Conservation (phyloP, 1,140 invertebrate species). For the Atta texana region DNA sequence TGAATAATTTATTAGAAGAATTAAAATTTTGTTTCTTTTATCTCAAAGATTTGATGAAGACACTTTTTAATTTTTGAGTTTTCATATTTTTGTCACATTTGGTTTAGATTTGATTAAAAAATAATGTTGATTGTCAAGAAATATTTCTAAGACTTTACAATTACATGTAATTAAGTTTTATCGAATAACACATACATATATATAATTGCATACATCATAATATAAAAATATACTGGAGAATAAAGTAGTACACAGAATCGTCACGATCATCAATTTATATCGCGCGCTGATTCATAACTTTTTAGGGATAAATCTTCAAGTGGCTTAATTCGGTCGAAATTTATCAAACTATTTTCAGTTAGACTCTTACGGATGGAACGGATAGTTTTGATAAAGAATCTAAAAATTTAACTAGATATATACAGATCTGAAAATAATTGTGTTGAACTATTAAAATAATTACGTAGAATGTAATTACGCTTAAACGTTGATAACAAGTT, state of each 20-base stretch:
- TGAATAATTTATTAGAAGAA: neutral
- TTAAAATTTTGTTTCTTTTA: neutral
- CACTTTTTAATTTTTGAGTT: neutral
- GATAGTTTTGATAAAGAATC: too few species aligned
- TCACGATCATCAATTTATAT: constrained; percentile 54
- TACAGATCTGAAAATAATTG: too few species aligned
- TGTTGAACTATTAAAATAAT: too few species aligned
- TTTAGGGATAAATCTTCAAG: constrained; percentile 28
- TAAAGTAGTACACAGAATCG: neutral
- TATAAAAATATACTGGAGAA: constrained; percentile 17
- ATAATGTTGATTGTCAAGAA: neutral
- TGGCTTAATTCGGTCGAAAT: constrained; percentile 60
- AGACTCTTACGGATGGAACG: neutral
- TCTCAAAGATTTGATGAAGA: too few species aligned
- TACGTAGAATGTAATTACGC: too few species aligned
- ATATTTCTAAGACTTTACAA: neutral
- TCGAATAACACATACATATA: neutral
- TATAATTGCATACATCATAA: neutral
- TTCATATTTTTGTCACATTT: neutral
- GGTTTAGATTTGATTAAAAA: neutral
- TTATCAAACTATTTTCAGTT: constrained; percentile 79
- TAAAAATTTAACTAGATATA: too few species aligned
- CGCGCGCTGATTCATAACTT: constrained; percentile 41
- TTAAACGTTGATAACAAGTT: too few species aligned
- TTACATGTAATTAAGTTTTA: neutral